Percentiles rank a stretch among this genome's conserved stretches.
Conservation (phyloP, 2,797 vertebrate species). For the Podarcis lilfordi region DNA sequence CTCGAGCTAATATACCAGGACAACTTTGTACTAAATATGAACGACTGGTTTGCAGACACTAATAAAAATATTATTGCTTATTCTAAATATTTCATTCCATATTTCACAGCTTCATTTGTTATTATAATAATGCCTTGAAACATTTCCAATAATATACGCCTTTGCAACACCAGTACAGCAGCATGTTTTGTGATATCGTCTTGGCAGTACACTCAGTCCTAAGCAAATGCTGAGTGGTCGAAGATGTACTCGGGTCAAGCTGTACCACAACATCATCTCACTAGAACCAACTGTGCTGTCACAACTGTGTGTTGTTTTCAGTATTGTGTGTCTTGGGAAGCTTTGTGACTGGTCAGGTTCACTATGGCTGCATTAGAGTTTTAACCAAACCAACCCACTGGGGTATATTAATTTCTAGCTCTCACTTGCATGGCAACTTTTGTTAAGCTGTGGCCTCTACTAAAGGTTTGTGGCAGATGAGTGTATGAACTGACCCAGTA, state of each 20-base stretch:
- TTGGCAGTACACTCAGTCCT: neutral
- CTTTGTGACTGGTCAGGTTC: neutral
- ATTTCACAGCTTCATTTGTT: neutral
- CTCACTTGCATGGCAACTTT: neutral
- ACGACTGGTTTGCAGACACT: neutral
- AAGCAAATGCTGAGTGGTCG: neutral
- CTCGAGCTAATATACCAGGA: too few relatives aligned
- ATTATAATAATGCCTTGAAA: neutral
- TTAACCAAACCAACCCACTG: neutral
- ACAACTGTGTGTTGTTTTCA: neutral
- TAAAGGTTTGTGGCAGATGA: neutral
- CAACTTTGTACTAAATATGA: neutral
- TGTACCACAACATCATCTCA: neutral
- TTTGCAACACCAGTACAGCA: neutral
- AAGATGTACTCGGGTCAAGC: neutral
- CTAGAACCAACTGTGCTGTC: constrained; percentile 2
- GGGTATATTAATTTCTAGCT: constrained; percentile 5
- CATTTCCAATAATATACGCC: neutral
- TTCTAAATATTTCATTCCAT: neutral
- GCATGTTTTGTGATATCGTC: neutral
- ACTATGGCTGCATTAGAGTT: neutral
- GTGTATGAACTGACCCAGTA: neutral
- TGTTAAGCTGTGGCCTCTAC: neutral
- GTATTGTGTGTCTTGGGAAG: neutral
- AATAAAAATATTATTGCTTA: neutral